These are phyloP conservation scores for Sapayoa aenigma DNA, from an alignment of 2,113 vertebrate genomes.

Conservation along the genomic window DNA sequence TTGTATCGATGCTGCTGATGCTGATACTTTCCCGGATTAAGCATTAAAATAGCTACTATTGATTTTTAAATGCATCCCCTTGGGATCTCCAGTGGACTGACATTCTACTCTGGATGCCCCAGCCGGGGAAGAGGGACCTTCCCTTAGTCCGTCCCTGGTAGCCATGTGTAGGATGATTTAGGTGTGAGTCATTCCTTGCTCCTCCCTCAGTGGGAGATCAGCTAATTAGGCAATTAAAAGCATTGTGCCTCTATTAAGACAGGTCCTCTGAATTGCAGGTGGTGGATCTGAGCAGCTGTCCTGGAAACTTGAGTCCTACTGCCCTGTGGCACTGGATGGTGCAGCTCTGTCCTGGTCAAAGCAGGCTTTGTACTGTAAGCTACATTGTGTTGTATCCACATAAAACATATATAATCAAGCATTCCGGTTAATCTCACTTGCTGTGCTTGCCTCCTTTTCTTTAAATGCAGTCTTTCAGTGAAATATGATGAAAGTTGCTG, in stretches of 20 bases:
- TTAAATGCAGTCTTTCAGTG: not conserved
- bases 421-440: not conserved
- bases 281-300: not conserved
- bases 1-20: constrained; percentile 21
- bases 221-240: not conserved
- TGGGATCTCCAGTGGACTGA: not conserved
- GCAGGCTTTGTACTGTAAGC: not conserved
- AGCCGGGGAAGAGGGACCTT: not conserved
- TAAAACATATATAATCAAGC: not conserved
- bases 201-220: accelerated
- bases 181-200: not conserved
- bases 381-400: not conserved
- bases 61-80: constrained; percentile 29
- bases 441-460: not conserved
- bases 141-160: not conserved
- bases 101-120: not conserved
- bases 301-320: not conserved
- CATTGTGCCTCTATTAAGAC: accelerated
- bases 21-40: not conserved
- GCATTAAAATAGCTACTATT: not conserved
- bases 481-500: not conserved
- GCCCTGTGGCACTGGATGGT: not conserved
- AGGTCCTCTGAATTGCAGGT: not conserved
- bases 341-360: not conserved
- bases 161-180: accelerated